Conservation (phyloP, 2,888 invertebrate species). For the Globia sparganii region DNA sequence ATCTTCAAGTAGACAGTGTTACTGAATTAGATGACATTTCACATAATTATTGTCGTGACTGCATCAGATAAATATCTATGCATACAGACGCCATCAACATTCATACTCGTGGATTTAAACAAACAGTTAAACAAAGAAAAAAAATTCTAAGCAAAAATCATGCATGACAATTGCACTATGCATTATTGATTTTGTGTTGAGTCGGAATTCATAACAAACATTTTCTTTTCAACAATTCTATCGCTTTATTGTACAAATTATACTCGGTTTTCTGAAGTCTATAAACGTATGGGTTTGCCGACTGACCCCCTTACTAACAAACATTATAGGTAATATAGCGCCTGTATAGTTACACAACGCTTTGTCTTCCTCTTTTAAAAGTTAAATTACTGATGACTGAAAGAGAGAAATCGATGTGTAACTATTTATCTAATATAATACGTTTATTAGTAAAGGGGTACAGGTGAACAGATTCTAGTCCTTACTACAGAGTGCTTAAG, state of each 20-base stretch:
- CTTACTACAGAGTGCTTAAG: too few species aligned
- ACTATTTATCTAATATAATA: too few species aligned
- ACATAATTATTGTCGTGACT: neutral
- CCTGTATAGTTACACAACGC: too few species aligned
- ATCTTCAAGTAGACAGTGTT: neutral
- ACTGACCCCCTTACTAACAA: too few species aligned
- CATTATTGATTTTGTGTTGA: neutral
- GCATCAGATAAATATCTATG: neutral
- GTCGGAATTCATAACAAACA: slow-evolving; percentile 36
- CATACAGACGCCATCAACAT: neutral
- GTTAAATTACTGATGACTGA: too few species aligned
- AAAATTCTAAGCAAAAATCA: neutral
- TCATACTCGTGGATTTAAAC: neutral
- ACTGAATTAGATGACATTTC: slow-evolving; percentile 4
- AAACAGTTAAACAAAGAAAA: slow-evolving; percentile 11
- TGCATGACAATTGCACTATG: neutral
- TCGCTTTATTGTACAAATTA: neutral
- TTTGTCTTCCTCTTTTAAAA: too few species aligned
- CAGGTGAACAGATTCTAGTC: neutral
- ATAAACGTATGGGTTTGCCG: neutral
- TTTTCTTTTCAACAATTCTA: neutral
- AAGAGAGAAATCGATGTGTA: too few species aligned
- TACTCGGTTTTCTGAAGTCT: neutral
- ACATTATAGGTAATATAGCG: too few species aligned
- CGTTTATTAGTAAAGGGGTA: too few species aligned